Evolutionary conservation across 2,888 invertebrate species (phyloP).

Genomic region (Xylota sylvarum): DNA sequence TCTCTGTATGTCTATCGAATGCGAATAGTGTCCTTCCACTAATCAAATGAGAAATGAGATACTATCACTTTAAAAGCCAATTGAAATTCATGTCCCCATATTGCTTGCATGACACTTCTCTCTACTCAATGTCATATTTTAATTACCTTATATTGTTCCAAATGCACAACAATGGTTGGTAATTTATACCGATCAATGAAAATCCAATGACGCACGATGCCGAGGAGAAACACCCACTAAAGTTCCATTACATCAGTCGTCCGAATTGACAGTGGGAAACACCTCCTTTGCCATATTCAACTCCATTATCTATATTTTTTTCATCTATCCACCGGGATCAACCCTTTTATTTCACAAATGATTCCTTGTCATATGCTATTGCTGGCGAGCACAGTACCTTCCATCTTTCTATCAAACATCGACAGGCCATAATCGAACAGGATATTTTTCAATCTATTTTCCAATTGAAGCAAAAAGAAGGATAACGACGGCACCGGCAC

Average conservation of each 20-base stretch:
- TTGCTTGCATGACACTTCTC: background rate
- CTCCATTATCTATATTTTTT: slow-evolving; percentile 9
- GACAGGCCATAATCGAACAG: slow-evolving; percentile 35
- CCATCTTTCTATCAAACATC: slow-evolving; percentile 41
- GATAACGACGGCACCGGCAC: slow-evolving; percentile 1
- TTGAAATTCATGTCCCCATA: background rate
- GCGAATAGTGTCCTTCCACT: too few relatives aligned
- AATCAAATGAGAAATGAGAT: too few relatives aligned
- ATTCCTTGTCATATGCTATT: slow-evolving; percentile 43
- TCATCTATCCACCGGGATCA: slow-evolving; percentile 19
- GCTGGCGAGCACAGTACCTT: slow-evolving; percentile 22
- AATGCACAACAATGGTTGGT: background rate
- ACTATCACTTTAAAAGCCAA: background rate
- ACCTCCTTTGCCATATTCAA: background rate
- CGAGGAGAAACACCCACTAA: background rate
- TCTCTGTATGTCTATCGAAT: too few relatives aligned
- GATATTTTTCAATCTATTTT: slow-evolving; percentile 63
- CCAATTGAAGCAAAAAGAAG: slow-evolving; percentile 18
- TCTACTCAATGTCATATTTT: background rate
- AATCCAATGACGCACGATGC: background rate
- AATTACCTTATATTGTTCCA: background rate
- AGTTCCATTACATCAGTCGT: background rate
- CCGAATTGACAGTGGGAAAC: background rate
- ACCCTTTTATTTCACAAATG: slow-evolving; percentile 23
- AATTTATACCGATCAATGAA: background rate